phyloP scores from a whole-genome alignment of 1,140 invertebrate genomes.

The Diabrotica virgifera region DNA sequence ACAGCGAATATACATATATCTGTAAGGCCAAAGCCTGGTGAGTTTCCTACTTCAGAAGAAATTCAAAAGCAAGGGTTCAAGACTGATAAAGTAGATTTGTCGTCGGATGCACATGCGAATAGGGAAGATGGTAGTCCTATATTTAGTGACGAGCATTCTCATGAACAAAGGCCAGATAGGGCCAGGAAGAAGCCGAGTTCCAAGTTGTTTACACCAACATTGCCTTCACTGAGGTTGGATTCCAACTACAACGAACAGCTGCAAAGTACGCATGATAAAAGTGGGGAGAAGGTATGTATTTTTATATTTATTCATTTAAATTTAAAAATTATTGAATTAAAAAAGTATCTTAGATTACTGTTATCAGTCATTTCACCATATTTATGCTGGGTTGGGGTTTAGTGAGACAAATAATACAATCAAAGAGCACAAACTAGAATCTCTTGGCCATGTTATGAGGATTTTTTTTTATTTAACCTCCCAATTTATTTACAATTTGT shows the following conservation, averaged over 20 bases:
- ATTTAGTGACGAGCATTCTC: slow-evolving; percentile 60
- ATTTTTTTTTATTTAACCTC: too few species aligned
- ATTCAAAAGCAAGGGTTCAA: slow-evolving; percentile 53
- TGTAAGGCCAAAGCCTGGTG: slow-evolving; percentile 70
- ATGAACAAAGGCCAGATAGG: slow-evolving; percentile 56
- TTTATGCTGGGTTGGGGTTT: too few species aligned
- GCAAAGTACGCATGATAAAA: slow-evolving; percentile 7
- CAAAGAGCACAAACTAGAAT: too few species aligned
- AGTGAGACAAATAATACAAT: too few species aligned
- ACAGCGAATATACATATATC: slow-evolving; percentile 69
- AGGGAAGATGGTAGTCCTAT: slow-evolving; percentile 38
- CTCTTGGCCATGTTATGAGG: too few species aligned
- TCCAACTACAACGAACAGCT: slow-evolving; percentile 14
- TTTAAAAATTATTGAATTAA: too few species aligned
- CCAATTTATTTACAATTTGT: too few species aligned
- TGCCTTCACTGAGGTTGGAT: slow-evolving; percentile 34
- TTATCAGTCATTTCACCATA: too few species aligned
- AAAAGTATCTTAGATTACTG: too few species aligned
- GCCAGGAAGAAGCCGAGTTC: slow-evolving; percentile 50
- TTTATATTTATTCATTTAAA: background rate
- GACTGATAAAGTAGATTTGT: slow-evolving; percentile 45
- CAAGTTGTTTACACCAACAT: slow-evolving; percentile 36
- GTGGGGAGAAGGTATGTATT: slow-evolving; percentile 8
- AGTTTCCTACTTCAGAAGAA: slow-evolving; percentile 75
- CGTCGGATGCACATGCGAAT: slow-evolving; percentile 34